A percentile compares a stretch with the other conserved stretches of the same genome.
phyloP scores from a whole-genome alignment of 35 echinoderm and acorn worm species.

The Ophiothrix spiculata region DNA sequence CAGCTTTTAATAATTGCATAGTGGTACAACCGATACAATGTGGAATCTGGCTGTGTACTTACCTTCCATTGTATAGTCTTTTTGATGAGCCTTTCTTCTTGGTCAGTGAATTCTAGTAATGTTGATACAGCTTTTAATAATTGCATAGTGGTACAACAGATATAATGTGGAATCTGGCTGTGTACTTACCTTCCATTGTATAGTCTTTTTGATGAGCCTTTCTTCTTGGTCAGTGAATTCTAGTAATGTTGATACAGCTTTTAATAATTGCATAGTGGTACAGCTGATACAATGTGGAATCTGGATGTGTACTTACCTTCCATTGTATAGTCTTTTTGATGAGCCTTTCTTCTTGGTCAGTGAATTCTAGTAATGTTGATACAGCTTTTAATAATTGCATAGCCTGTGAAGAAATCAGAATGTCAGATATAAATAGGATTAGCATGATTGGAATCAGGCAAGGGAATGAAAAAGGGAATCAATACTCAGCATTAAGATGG shows the following conservation, averaged over 20 bases:
- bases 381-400: conserved; percentile 92
- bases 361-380: conserved; percentile 81
- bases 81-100: conserved; percentile 75
- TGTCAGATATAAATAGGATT: not conserved
- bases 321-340: conserved; percentile 81
- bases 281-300: no score
- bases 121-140: conserved; percentile 90
- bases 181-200: conserved; percentile 99
- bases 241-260: conserved; percentile 81
- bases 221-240: conserved; percentile 91
- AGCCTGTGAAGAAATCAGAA: not conserved
- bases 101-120: conserved; percentile 76
- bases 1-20: conserved; percentile 88
- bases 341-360: conserved; percentile 70
- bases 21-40: no score
- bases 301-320: no score
- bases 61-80: conserved; percentile 96
- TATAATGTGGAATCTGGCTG: no score
- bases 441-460: not conserved
- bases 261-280: conserved; percentile 82
- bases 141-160: no score
- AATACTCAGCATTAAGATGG: not conserved
- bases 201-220: conserved; percentile 54
- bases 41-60: no score
- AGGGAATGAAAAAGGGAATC: not conserved